phyloP scores from a whole-genome alignment of 2,797 vertebrate species.

The Diplodus puntazzo region DNA sequence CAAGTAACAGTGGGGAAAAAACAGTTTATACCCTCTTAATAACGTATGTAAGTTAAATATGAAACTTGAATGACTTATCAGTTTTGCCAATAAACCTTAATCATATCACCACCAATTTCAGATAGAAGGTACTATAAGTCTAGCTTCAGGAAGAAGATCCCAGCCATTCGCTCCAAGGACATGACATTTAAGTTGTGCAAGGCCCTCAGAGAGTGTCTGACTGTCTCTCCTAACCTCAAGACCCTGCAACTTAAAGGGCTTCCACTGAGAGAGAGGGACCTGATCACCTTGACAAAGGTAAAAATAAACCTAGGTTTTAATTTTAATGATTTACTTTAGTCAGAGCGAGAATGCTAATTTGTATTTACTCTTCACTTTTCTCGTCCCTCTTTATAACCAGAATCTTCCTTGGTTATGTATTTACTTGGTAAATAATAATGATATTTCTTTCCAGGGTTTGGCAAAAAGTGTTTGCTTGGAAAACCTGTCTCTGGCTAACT shows the following conservation, averaged over 20 bases:
- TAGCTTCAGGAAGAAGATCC: slow-evolving; percentile 86
- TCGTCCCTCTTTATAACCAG: background rate
- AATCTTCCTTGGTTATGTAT: background rate
- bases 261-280: slow-evolving; percentile 91
- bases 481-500: slow-evolving; percentile 91
- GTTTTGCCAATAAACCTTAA: background rate
- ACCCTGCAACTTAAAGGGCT: slow-evolving; percentile 91
- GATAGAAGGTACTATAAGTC: slow-evolving; percentile 85
- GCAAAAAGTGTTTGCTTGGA: slow-evolving; percentile 88
- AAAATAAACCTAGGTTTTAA: background rate
- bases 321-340: background rate
- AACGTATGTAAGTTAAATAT: background rate
- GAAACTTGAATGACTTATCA: background rate
- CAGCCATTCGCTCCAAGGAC: slow-evolving; percentile 90
- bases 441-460: slow-evolving; percentile 88
- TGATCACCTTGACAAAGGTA: slow-evolving; percentile 91
- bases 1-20: background rate
- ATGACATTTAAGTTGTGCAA: slow-evolving; percentile 92
- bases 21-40: background rate
- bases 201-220: slow-evolving; percentile 90
- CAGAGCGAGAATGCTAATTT: background rate
- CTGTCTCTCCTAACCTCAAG: slow-evolving; percentile 87
- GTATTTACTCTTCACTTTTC: background rate
- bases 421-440: background rate
- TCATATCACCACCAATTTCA: slow-evolving; percentile 48